phyloP scores from a whole-genome alignment of 2,797 vertebrate genomes.

The Otus scops region DNA sequence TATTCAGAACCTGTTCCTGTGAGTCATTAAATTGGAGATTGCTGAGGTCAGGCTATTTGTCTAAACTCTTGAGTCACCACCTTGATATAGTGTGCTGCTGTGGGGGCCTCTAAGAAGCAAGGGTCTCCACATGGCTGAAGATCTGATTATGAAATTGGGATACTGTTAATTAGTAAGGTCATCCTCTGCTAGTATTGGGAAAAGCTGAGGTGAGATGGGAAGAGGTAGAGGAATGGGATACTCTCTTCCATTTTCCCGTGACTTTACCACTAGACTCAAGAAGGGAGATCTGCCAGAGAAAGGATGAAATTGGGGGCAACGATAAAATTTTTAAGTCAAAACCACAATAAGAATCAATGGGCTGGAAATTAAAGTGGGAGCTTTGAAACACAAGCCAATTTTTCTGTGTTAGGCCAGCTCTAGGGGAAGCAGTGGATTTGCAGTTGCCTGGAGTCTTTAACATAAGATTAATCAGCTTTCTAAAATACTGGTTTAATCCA shows the following conservation, averaged over 20 bases:
- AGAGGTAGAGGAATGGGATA: not conserved
- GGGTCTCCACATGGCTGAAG: not conserved
- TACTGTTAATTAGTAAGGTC: not conserved
- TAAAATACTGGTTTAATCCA: conserved; percentile 58
- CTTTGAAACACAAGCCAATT: not conserved
- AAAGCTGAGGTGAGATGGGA: not conserved
- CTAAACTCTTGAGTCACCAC: not conserved
- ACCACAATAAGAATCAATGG: not conserved
- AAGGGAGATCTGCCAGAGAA: not conserved
- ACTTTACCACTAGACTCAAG: not conserved
- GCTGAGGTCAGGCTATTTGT: not conserved
- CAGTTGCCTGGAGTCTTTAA: conserved; percentile 15
- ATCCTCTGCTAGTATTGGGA: not conserved
- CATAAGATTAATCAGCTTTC: conserved; percentile 50
- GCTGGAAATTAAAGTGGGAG: not conserved
- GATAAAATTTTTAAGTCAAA: not conserved
- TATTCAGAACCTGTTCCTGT: not conserved
- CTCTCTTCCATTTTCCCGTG: not conserved
- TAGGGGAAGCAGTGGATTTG: conserved; percentile 3
- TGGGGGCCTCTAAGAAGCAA: not conserved
- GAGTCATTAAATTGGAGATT: not conserved
- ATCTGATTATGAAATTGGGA: not conserved
- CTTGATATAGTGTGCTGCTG: not conserved
- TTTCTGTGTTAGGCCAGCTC: not conserved
- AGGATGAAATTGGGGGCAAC: not conserved